Base-by-base conservation (phyloP, 2,888 invertebrate genomes). In the Prosapia bicincta region DNA sequence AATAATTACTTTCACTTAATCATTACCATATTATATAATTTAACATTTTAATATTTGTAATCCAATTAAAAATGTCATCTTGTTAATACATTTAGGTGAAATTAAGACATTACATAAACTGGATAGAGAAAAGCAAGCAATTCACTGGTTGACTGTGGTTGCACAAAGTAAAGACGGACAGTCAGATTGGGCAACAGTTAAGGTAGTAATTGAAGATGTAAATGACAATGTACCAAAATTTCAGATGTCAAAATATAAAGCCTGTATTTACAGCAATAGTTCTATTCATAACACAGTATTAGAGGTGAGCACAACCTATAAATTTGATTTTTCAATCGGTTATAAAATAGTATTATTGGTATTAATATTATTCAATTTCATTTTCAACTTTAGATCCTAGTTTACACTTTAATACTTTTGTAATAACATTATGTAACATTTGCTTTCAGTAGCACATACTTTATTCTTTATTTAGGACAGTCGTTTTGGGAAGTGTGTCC, bases 151-250 rank as follows among this genome's bases (percentile, higher is more conserved):
- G n/a, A 30, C 69, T n/a, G 66, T 74, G 0, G 28, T 69, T 54
- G 74, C 74, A 0, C 54, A 0, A 1, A 69, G 69, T 24, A 65
- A 28, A 0, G 74, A 69, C 23, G 69, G 69, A 6, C 69, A 69
- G 25, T 20, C 28, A 30, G 69, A 69, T 13, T 74, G 74, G 74
- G 23, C 69, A 0, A 54, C 43, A n/a, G 69, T 74, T 5, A 26
- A 69, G 26, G 74, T 74, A 24, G 26, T 26, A 10, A 69, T 74
- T 25, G 6, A 65, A 23, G 74, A 74, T 25, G 26, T 69, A 5
- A 74, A 74, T 23, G 74, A 74, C n/a, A 74, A 74, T 69, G 24
- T 20, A 3, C 74, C 74, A 0, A 28, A 24, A 15, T 74, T 74
- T 25, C 24, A 28, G 15, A 69, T 74, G 9, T 26, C 68, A 24